Evolutionary conservation across 2,888 invertebrate species (phyloP), one percentile per base, ranked within the genome.

Genomic region (Hemaris fuciformis): DNA sequence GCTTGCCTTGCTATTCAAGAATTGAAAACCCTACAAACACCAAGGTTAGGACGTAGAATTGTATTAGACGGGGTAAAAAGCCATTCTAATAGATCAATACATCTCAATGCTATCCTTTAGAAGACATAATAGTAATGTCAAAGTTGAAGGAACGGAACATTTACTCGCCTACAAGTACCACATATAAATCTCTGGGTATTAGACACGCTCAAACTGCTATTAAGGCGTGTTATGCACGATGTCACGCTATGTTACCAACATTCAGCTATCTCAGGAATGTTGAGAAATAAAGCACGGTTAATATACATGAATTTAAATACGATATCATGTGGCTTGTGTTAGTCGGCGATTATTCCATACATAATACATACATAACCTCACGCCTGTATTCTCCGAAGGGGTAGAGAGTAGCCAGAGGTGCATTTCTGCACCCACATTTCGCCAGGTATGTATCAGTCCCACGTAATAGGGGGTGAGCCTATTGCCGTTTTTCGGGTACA

Each of bases 191-290:
- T 31, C 15, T 20, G n/a, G 27, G 31, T 31, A 31, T 53, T 53
- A 18, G 53, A 53, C 10, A 53, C 53, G 53, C 15, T 27, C 31
- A 23, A 46, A 23, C 53, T 27, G 27, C 15, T 25, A 48, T 48
- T 48, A 27, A 53, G 53, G 53, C 4, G 53, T 31, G 53, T 53
- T 53, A 46, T 53, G 27, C 31, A 31, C 53, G 53, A 53, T 31
- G 53, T 31, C 53, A 31, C 53, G 53, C 7, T 4, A n/a, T 10
- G 18, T 15, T 31, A 45, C 18, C 10, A 23, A 13, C 15, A 15
- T 31, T 53, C 10, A 8, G 18, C 8, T 48, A 25, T 27, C 48
- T 18, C 8, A 18, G 53, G 53, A 53, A 31, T 53, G 53, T 20
- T 10, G 18, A 45, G 38, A 38, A 38, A 38, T 38, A 38, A n/a